phyloP scores from a whole-genome alignment of 2,888 invertebrate genomes.

The Fragum fragum region DNA sequence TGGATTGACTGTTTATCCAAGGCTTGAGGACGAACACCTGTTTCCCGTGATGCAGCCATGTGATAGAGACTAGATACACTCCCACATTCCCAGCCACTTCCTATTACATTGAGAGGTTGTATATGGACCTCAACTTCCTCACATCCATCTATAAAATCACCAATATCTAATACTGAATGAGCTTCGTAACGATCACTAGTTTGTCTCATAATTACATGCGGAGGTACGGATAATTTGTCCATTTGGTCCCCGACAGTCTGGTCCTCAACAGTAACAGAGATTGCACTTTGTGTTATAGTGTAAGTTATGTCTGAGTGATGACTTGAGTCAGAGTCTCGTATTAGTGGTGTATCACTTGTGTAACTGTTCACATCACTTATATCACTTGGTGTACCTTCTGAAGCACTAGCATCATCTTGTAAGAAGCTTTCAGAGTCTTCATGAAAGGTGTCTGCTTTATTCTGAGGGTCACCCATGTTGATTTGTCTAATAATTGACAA shows the following conservation, averaged over 20 bases:
- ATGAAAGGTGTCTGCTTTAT: not conserved
- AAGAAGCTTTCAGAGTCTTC: not conserved
- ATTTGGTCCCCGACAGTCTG: not conserved
- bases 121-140: constrained; percentile 21
- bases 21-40: not conserved
- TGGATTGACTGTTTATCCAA: not conserved
- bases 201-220: not conserved
- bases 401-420: not conserved
- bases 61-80: constrained; percentile 61
- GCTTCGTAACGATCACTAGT: not conserved
- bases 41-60: constrained; percentile 9
- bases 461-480: not conserved
- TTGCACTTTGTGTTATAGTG: not conserved
- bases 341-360: constrained; percentile 41
- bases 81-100: constrained; percentile 67
- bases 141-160: not conserved
- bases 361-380: constrained; percentile 30
- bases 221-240: not conserved
- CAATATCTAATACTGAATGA: constrained; percentile 19
- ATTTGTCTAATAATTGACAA: not conserved
- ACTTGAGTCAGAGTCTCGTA: not conserved
- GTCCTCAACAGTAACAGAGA: not conserved
- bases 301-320: not conserved
- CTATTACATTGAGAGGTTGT: constrained; percentile 49
- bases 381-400: constrained; percentile 15